Conservation (phyloP, 2,113 vertebrate species). For the Raja brachyura region DNA sequence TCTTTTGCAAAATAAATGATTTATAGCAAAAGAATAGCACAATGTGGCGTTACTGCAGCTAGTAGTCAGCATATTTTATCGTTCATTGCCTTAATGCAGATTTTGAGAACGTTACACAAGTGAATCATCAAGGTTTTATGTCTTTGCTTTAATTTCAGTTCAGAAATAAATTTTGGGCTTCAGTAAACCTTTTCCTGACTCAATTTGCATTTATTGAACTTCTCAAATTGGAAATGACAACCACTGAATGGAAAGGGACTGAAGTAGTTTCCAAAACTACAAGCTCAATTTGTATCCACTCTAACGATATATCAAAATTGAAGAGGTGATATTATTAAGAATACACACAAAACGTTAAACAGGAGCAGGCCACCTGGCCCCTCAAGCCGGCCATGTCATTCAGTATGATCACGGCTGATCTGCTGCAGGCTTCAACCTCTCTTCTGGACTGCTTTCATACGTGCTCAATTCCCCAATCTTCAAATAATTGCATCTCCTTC, state of each 20-base stretch:
- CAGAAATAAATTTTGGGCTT: background rate
- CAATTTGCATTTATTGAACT: background rate
- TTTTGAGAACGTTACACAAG: background rate
- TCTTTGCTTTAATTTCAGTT: background rate
- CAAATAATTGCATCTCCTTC: no score
- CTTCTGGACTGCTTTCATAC: no score
- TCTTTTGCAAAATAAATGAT: background rate
- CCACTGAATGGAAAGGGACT: background rate
- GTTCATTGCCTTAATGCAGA: background rate
- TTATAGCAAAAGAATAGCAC: constrained; percentile 3
- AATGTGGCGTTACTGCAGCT: background rate
- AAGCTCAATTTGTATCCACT: background rate
- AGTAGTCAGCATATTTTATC: background rate
- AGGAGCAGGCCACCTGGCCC: no score
- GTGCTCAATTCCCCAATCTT: no score
- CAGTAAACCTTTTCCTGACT: background rate
- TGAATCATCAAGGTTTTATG: background rate
- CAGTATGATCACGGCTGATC: no score
- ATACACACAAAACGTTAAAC: no score
- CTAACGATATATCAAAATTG: no score
- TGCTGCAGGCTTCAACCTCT: no score
- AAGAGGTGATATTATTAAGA: no score
- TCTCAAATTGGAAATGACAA: background rate
- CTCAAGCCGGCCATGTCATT: no score
- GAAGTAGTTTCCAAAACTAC: background rate